Evolutionary conservation across 2,113 vertebrate species (phyloP).

Genomic region (Anhinga rufa): DNA sequence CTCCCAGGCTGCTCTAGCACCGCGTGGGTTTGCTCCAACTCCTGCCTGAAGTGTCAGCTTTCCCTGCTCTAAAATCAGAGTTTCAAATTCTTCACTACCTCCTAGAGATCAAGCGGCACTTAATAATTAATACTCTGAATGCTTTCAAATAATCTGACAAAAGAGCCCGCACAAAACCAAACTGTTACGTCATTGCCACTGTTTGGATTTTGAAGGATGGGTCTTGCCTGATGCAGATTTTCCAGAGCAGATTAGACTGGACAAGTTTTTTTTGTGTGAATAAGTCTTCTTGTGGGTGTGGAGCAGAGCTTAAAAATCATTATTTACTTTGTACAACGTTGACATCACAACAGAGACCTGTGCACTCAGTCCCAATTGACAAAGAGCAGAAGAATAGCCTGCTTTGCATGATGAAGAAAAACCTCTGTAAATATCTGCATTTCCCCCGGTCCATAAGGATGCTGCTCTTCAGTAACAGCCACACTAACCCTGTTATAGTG

Average conservation of each 20-base stretch:
- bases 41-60: neutral
- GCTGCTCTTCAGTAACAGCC: neutral
- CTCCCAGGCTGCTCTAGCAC: neutral
- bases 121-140: conserved; percentile 7
- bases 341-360: neutral
- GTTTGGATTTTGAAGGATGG: neutral
- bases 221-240: neutral
- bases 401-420: neutral
- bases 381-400: neutral
- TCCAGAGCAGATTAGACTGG: neutral
- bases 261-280: neutral
- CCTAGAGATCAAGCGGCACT: neutral
- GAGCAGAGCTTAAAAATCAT: neutral
- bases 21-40: neutral
- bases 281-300: neutral
- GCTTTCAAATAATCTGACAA: neutral
- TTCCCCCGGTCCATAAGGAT: neutral
- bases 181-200: neutral
- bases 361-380: neutral
- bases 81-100: neutral
- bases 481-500: neutral
- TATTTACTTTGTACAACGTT: neutral
- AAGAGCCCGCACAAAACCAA: neutral
- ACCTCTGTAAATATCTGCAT: neutral
- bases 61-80: neutral